A percentile compares a stretch with the other conserved stretches of the same genome.
These are phyloP conservation scores for Troilus luridus DNA, from an alignment of 2,888 invertebrate species.

Conservation along the genomic window DNA sequence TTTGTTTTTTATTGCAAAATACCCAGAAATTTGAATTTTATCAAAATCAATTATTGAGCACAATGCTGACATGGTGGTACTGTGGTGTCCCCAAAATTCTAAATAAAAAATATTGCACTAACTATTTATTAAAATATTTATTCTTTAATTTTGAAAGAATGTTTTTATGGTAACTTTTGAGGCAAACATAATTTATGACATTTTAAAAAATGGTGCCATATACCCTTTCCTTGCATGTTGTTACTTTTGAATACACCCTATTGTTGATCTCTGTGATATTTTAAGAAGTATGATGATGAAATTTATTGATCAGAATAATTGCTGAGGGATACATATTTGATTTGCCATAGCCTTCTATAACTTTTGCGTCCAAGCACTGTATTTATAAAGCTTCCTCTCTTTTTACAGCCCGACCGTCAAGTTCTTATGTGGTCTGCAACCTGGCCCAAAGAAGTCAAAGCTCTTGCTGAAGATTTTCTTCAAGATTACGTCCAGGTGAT, in stretches of 20 bases:
- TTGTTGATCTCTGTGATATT: neutral
- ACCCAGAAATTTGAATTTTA: too few relatives aligned
- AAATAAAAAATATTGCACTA: too few relatives aligned
- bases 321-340: neutral
- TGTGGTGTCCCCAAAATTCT: too few relatives aligned
- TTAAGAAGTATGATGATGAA: constrained; percentile 21
- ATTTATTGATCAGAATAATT: neutral
- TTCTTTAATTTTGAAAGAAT: too few relatives aligned
- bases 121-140: too few relatives aligned
- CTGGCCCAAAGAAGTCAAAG: constrained; percentile 98
- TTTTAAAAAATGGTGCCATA: too few relatives aligned
- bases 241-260: neutral
- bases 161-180: too few relatives aligned
- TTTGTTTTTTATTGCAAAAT: too few relatives aligned
- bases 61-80: too few relatives aligned
- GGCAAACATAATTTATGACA: too few relatives aligned
- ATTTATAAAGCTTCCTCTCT: neutral
- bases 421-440: constrained; percentile 99
- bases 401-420: constrained; percentile 83
- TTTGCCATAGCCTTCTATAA: neutral
- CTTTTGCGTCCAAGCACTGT: neutral
- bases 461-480: constrained; percentile 95
- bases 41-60: too few relatives aligned
- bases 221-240: too few relatives aligned
- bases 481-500: constrained; percentile 88